phyloP scores from a whole-genome alignment of 2,113 vertebrate genomes.

The Vanacampus margaritifer region DNA sequence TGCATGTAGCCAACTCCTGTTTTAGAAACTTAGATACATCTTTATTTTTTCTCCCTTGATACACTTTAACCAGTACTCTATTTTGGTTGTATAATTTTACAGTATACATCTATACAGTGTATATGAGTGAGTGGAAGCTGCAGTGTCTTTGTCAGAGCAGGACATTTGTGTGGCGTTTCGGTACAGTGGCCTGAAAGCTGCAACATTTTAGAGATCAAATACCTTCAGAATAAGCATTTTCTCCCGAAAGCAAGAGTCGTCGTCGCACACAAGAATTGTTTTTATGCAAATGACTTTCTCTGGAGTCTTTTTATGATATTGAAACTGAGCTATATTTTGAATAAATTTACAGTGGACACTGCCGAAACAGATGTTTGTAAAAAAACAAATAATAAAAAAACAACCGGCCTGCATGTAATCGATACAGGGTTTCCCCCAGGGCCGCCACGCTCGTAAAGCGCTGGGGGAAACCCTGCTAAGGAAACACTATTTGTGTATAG shows the following conservation, averaged over 20 bases:
- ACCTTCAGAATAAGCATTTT: slow-evolving; percentile 23
- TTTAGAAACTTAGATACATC: slow-evolving; percentile 30
- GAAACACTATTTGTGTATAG: slow-evolving; percentile 60
- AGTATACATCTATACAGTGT: slow-evolving; percentile 9
- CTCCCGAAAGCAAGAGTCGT: slow-evolving; percentile 26
- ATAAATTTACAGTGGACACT: slow-evolving; percentile 60
- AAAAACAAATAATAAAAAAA: not conserved
- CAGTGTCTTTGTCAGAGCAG: slow-evolving; percentile 18
- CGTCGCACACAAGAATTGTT: slow-evolving; percentile 42
- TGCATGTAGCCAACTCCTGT: slow-evolving; percentile 59
- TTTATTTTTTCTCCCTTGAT: slow-evolving; percentile 29
- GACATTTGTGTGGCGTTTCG: slow-evolving; percentile 38
- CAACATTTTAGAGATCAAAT: slow-evolving; percentile 29
- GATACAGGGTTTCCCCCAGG: too few species aligned
- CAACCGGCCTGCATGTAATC: slow-evolving; percentile 46
- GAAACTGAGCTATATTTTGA: slow-evolving; percentile 62
- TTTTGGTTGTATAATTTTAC: slow-evolving; percentile 32
- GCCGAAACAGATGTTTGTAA: slow-evolving; percentile 41
- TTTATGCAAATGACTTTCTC: slow-evolving; percentile 61
- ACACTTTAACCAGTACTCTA: slow-evolving; percentile 37
- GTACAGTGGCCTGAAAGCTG: slow-evolving; percentile 47
- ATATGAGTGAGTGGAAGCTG: slow-evolving; percentile 18
- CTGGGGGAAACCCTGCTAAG: slow-evolving; percentile 30
- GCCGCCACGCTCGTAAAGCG: too few species aligned
- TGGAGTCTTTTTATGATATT: slow-evolving; percentile 60